Evolutionary conservation across 2,888 invertebrate species (phyloP).

Genomic region (Pediacus dermestoides): DNA sequence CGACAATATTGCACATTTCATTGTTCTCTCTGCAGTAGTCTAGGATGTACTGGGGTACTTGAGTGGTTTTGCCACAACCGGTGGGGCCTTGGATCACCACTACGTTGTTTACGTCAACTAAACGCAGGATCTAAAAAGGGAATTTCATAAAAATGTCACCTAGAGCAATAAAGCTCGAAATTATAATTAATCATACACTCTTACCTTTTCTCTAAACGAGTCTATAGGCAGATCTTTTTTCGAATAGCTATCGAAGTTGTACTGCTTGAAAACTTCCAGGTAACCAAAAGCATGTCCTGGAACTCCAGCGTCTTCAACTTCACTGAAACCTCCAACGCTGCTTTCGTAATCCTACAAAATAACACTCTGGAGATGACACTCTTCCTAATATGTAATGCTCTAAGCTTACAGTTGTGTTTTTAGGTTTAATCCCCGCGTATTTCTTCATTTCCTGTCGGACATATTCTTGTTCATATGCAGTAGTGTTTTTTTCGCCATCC

Average conservation of each 20-base stretch:
- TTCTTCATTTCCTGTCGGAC: slow-evolving; percentile 35
- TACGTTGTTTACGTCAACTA: slow-evolving; percentile 67
- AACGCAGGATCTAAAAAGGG: slow-evolving; percentile 60
- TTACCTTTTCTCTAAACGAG: slow-evolving; percentile 30
- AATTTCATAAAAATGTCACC: slow-evolving; percentile 4
- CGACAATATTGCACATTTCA: slow-evolving; percentile 77
- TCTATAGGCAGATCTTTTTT: slow-evolving; percentile 38
- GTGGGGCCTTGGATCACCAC: slow-evolving; percentile 88
- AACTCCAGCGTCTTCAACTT: slow-evolving; percentile 25
- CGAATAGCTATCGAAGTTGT: slow-evolving; percentile 30
- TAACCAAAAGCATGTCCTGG: slow-evolving; percentile 20
- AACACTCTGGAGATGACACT: no score
- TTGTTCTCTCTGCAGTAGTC: slow-evolving; percentile 66
- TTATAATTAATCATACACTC: background rate
- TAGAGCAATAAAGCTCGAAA: background rate
- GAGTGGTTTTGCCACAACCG: slow-evolving; percentile 92
- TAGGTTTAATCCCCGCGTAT: slow-evolving; percentile 22
- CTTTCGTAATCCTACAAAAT: slow-evolving; percentile 13
- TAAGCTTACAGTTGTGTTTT: background rate
- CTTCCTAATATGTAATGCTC: slow-evolving; percentile 9
- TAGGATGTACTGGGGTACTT: slow-evolving; percentile 90
- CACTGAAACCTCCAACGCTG: slow-evolving; percentile 17
- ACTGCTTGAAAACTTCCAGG: slow-evolving; percentile 29
- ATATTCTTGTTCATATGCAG: slow-evolving; percentile 39
- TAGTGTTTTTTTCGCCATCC: slow-evolving; percentile 54